phyloP scores from a whole-genome alignment of 2,797 vertebrate species.

The Acomys russatus region DNA sequence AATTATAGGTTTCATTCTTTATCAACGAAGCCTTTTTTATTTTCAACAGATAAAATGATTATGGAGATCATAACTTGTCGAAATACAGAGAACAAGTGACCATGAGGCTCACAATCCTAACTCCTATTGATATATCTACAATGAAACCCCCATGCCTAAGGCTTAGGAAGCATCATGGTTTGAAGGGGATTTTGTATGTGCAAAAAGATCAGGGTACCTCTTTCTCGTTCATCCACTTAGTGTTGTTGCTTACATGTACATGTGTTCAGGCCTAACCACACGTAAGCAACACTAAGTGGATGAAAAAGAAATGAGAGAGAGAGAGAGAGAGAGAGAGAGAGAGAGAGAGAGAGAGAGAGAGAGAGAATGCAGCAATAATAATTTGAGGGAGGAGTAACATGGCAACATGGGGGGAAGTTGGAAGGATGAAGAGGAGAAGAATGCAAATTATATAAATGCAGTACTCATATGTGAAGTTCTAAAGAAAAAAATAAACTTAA shows the following conservation, averaged over 20 bases:
- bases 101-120: background rate
- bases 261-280: background rate
- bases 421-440: background rate
- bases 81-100: background rate
- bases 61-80: background rate
- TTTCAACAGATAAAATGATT: background rate
- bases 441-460: background rate
- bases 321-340: no score
- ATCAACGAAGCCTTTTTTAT: background rate
- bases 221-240: no score
- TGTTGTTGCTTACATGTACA: no score
- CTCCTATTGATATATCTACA: no score
- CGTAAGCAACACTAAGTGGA: background rate
- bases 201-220: background rate
- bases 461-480: background rate
- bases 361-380: background rate
- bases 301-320: no score
- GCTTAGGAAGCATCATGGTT: background rate
- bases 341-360: no score
- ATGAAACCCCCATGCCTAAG: background rate
- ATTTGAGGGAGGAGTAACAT: background rate
- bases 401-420: no score
- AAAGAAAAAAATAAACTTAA: background rate
- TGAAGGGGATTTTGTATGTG: no score
- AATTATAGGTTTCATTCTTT: background rate